Percentiles rank a stretch among this genome's conserved stretches.
Evolutionary conservation across 1,140 invertebrate genomes (phyloP).

Genomic region (Thaumatotibia leucotreta): DNA sequence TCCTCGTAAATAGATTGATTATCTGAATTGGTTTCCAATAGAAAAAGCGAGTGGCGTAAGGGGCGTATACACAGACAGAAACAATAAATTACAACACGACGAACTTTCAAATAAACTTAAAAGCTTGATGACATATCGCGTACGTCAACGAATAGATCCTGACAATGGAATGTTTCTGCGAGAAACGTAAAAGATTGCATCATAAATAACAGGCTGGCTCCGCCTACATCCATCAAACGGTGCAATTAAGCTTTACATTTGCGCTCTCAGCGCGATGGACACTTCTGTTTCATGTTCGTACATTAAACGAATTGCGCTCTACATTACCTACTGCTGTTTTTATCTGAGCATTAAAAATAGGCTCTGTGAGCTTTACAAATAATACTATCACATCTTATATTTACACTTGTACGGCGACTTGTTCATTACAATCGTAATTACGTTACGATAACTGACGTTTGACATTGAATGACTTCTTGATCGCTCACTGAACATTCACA

Average conservation of each 20-base stretch:
- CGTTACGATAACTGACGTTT: not conserved
- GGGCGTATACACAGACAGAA: not conserved
- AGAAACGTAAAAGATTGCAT: not conserved
- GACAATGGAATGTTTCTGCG: not conserved
- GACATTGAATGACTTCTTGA: not conserved
- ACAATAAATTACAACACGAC: not conserved
- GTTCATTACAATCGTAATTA: not conserved
- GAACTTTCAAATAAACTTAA: not conserved
- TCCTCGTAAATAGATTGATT: not conserved
- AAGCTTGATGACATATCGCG: not conserved
- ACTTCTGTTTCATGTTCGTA: constrained; percentile 8
- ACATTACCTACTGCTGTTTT: not conserved
- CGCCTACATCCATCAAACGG: not conserved
- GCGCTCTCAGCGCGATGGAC: not conserved
- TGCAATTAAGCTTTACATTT: not conserved
- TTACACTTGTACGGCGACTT: not conserved
- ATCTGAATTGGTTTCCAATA: not conserved
- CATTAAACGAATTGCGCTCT: constrained; percentile 12
- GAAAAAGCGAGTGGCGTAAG: not conserved
- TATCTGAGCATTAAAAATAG: not conserved
- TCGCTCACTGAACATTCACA: not conserved
- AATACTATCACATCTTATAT: not conserved
- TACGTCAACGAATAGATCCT: not conserved
- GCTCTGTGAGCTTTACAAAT: not conserved
- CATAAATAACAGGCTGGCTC: not conserved